A percentile compares a stretch with the other conserved stretches of the same genome.
These are phyloP conservation scores for Otis tarda DNA, from an alignment of 2,113 vertebrate species.

Conservation along the genomic window DNA sequence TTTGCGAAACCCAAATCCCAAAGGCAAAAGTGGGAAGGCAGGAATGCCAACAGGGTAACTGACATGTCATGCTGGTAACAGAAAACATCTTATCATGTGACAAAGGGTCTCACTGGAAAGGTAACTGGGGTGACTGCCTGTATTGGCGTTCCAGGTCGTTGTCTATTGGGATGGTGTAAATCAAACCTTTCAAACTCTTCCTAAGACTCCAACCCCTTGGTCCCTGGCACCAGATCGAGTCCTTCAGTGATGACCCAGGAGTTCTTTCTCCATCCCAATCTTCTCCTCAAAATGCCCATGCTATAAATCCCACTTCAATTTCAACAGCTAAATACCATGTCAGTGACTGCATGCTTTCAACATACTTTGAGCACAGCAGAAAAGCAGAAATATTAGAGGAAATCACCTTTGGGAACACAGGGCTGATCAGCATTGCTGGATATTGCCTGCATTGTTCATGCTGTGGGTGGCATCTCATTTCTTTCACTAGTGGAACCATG, in stretches of 20 bases:
- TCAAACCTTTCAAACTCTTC: neutral
- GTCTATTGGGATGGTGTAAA: neutral
- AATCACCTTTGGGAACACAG: neutral
- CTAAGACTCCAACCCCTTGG: rapidly evolving
- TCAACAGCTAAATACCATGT: neutral
- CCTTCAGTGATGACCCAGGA: neutral
- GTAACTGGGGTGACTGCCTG: neutral
- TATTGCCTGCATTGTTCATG: neutral
- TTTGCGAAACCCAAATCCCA: neutral
- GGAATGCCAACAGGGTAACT: neutral
- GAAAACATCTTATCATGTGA: neutral
- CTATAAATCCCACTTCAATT: neutral
- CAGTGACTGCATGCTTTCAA: neutral
- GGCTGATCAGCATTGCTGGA: neutral
- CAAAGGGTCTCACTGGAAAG: neutral
- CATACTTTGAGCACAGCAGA: neutral
- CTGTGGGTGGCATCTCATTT: neutral
- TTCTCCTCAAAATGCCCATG: rapidly evolving
- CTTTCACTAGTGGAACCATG: neutral
- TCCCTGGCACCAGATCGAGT: neutral
- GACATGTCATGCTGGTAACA: neutral
- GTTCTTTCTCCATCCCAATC: neutral
- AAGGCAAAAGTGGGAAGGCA: neutral
- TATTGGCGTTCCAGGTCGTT: no score
- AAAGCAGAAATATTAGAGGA: neutral